Conservation (phyloP, 2,797 vertebrate genomes). For the Meriones psammophilus region DNA sequence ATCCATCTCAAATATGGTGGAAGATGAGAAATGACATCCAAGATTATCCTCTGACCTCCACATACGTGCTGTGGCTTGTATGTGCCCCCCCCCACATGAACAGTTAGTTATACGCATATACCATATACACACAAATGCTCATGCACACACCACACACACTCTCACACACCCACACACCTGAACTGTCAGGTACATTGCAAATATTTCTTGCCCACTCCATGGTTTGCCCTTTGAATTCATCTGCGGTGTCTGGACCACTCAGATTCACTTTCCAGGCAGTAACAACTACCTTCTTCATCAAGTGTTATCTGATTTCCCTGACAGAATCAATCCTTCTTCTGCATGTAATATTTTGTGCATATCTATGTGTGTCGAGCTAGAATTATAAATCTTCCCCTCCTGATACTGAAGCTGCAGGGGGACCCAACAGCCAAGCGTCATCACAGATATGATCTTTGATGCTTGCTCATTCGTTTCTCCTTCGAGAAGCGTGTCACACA, state of each 20-base stretch:
- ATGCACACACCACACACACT: not conserved
- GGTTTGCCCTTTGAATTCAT: slow-evolving; percentile 39
- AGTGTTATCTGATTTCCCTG: not conserved
- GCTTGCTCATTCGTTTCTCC: not conserved
- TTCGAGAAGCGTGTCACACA: not conserved
- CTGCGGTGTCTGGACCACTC: not conserved
- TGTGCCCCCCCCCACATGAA: not conserved
- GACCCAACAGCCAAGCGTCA: not conserved
- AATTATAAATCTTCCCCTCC: not conserved
- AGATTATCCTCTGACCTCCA: not conserved
- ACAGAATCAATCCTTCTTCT: slow-evolving; percentile 47
- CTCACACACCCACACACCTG: not conserved
- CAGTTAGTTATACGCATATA: not conserved
- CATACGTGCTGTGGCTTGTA: not conserved
- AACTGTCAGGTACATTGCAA: slow-evolving; percentile 14
- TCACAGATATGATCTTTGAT: not conserved
- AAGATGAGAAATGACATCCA: not conserved
- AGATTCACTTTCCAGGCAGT: not conserved
- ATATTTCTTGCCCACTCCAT: not conserved
- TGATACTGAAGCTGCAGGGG: not conserved
- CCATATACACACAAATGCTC: not conserved
- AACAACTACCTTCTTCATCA: slow-evolving; percentile 5
- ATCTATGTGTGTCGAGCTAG: not conserved
- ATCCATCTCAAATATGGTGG: not conserved
- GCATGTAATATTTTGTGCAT: slow-evolving; percentile 20